These are phyloP conservation scores for Romanogobio albipinnatus DNA, from an alignment of 2,113 vertebrate species.

Conservation along the genomic window DNA sequence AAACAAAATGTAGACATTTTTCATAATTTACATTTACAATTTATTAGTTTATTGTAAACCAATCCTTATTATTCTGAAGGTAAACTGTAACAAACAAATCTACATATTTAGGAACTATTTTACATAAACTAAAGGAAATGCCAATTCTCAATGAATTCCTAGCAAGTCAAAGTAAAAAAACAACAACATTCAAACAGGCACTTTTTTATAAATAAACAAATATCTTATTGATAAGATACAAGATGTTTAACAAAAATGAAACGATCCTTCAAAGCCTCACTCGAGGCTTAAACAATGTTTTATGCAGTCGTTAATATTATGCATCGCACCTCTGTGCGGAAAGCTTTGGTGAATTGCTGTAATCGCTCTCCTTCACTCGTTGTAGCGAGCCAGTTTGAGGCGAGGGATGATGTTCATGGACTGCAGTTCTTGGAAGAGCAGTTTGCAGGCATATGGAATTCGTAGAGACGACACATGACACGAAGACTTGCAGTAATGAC, in stretches of 20 bases:
- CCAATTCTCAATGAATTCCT: neutral
- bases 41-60: conserved; percentile 11
- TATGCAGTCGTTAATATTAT: neutral
- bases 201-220: neutral
- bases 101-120: neutral
- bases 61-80: neutral
- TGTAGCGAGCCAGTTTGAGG: conserved; percentile 93
- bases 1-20: neutral
- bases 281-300: neutral
- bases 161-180: neutral
- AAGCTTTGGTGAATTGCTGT: conserved; percentile 17
- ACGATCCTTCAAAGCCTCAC: neutral
- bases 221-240: neutral
- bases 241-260: neutral
- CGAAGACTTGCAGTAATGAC: conserved; percentile 97
- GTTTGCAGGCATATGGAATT: conserved; percentile 97
- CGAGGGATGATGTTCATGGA: conserved; percentile 99
- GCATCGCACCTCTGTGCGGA: neutral
- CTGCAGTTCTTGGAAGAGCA: conserved; percentile 97
- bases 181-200: neutral
- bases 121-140: neutral
- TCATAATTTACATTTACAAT: neutral
- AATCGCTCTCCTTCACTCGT: conserved; percentile 76
- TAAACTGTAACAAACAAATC: conserved; percentile 8
- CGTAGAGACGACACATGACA: conserved; percentile 95